Evolutionary conservation across 2,113 vertebrate species (phyloP), one percentile per base, ranked within the genome.

Genomic region (Pipa parva): DNA sequence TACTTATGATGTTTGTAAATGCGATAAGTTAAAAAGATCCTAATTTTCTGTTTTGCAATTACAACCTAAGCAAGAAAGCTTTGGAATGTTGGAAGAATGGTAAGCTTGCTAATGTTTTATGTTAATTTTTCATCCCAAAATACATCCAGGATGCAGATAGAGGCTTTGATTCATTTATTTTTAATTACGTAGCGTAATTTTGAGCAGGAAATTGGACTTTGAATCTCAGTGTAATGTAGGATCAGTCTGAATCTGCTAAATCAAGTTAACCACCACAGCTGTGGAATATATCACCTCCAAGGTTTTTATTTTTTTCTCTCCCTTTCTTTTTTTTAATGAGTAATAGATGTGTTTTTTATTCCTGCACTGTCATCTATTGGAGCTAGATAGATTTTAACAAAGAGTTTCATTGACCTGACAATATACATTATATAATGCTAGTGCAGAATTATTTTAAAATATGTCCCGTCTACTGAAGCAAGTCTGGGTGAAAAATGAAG

Each of bases 391-490:
- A 77, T 71, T 71, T 59, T 66, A 73, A 78, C 75, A 77, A 76
- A 79, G 60, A 45, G 79, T 79, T 81, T 73, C 72, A 72, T 63
- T 81, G 78, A 81, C 73, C 75, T 78, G 76, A 73, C 66, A 62
- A 59, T 74, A 62, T 63, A 78, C 79, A 80, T 78, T 73, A 72
- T 63, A 73, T 62, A 58, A 57, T 17, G 59, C 54, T 75, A 55
- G 24, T 72, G 73, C 70, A 77, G 59, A 81, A 84, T 81, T 70
- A 69, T 71, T 73, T 73, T 77, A 77, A 79, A 81, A 82, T 78
- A 74, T 0, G 13, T 25, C 31, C 65, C 73, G 61, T 54, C 67
- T 33, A 20, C 69, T 59, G 51, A 49, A 50, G 59, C 46, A 68
- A n/a, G 63, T 77, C 72, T 78, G 55, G 72, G 68, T 78, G 37